Percentiles rank a stretch among this genome's conserved stretches.
Evolutionary conservation across 2,888 invertebrate species (phyloP).

Genomic region (Gymnoscelis rufifasciata): DNA sequence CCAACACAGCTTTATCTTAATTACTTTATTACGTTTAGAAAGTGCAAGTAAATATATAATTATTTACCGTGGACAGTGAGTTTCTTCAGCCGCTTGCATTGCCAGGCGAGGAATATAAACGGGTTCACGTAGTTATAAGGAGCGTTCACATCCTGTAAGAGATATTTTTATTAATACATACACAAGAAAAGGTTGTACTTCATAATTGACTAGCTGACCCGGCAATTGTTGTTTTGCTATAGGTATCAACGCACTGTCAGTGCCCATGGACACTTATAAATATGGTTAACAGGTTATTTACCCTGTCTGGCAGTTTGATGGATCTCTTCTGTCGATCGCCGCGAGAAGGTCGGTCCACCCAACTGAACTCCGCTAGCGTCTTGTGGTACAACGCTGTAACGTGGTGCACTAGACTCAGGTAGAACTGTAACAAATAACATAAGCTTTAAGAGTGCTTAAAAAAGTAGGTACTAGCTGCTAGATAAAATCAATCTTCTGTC

Average conservation of each 20-base stretch:
- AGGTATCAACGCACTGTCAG: too few relatives aligned
- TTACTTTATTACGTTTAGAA: too few relatives aligned
- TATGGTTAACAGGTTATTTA: not conserved
- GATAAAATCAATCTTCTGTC: not conserved
- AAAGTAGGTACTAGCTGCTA: not conserved
- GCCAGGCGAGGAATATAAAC: constrained; percentile 12
- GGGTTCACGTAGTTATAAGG: constrained; percentile 6
- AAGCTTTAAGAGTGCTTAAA: not conserved
- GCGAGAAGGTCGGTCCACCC: constrained; percentile 3
- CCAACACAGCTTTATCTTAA: not conserved
- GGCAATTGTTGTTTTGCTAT: too few relatives aligned
- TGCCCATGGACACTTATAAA: too few relatives aligned
- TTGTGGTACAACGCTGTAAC: not conserved
- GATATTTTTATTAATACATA: not conserved
- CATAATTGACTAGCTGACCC: too few relatives aligned
- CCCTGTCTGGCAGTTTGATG: not conserved
- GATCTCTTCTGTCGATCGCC: not conserved
- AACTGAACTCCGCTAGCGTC: constrained; percentile 1
- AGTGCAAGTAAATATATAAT: not conserved
- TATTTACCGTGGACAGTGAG: constrained; percentile 10
- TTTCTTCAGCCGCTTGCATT: constrained; percentile 2
- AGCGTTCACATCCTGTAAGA: not conserved
- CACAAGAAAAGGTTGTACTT: too few relatives aligned
- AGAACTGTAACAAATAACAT: constrained; percentile 6
- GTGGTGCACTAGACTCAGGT: not conserved